phyloP scores from a whole-genome alignment of 2,113 vertebrate species.

The Apodemus speciosus region DNA sequence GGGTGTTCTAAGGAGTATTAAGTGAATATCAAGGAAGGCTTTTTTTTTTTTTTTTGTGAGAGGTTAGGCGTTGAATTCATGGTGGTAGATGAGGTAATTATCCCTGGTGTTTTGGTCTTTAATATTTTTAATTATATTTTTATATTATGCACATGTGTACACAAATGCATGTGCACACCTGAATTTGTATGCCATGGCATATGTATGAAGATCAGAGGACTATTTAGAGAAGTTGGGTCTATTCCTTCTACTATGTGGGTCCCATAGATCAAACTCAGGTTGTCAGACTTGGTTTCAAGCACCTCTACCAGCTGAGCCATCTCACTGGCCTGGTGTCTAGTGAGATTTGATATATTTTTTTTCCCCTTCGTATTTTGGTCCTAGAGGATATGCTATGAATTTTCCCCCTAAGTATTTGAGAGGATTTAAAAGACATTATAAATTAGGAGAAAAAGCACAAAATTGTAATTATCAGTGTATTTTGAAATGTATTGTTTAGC shows the following conservation, averaged over 20 bases:
- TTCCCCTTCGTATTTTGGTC: conserved; percentile 24
- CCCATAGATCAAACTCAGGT: background rate
- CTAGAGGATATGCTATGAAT: conserved; percentile 48
- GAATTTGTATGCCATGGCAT: background rate
- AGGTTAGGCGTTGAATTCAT: conserved; percentile 44
- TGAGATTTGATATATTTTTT: conserved; percentile 26
- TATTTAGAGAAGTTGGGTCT: background rate
- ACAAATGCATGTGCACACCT: too few species aligned
- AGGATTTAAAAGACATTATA: conserved; percentile 45
- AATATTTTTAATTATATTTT: background rate
- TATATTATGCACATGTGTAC: background rate
- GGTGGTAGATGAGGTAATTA: conserved; percentile 28
- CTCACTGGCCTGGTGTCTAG: background rate
- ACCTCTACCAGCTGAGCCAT: background rate
- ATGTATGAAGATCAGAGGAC: background rate
- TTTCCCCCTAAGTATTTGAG: background rate
- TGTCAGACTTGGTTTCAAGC: background rate
- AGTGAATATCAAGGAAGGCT: background rate
- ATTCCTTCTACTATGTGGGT: background rate
- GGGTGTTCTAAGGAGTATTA: background rate
- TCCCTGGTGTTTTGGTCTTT: background rate
- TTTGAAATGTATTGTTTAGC: conserved; percentile 57
- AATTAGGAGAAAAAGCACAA: conserved; percentile 41
- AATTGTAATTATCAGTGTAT: conserved; percentile 26
- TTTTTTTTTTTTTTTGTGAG: background rate